Conservation (phyloP, 2,797 vertebrate genomes). For the Alauda arvensis region DNA sequence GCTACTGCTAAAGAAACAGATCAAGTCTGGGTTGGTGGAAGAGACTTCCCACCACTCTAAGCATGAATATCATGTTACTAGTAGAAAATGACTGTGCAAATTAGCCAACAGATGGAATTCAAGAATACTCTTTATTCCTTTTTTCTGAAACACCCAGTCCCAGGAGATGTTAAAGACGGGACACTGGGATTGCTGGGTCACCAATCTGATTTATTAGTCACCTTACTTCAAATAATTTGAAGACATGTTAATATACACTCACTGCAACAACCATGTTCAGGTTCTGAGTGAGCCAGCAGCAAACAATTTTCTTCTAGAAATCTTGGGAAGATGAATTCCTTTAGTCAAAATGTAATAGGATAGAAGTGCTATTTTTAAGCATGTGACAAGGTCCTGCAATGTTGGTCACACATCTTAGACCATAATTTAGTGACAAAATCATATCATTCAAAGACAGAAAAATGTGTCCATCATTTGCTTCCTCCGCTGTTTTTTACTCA, state of each 20-base stretch:
- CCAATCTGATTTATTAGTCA: neutral
- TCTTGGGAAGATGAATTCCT: neutral
- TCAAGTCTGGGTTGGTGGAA: constrained; percentile 16
- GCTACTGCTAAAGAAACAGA: constrained; percentile 36
- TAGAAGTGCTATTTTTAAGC: neutral
- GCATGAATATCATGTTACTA: constrained; percentile 11
- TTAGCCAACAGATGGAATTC: constrained; percentile 2
- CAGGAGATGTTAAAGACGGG: neutral
- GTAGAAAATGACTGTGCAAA: constrained; percentile 40
- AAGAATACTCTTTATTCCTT: neutral
- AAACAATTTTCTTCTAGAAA: neutral
- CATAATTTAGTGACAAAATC: neutral
- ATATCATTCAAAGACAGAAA: neutral
- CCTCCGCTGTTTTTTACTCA: neutral
- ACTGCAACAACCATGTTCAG: neutral
- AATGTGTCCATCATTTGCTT: neutral
- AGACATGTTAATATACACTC: neutral
- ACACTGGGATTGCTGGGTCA: neutral
- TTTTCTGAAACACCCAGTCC: neutral
- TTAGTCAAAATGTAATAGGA: neutral
- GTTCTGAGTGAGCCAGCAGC: neutral
- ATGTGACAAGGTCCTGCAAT: neutral
- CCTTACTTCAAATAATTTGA: neutral
- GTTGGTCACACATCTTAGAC: neutral
- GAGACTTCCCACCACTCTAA: constrained; percentile 21